These are phyloP conservation scores for Poeciliopsis presidionis DNA, from an alignment of 2,797 vertebrate species.

Conservation along the genomic window DNA sequence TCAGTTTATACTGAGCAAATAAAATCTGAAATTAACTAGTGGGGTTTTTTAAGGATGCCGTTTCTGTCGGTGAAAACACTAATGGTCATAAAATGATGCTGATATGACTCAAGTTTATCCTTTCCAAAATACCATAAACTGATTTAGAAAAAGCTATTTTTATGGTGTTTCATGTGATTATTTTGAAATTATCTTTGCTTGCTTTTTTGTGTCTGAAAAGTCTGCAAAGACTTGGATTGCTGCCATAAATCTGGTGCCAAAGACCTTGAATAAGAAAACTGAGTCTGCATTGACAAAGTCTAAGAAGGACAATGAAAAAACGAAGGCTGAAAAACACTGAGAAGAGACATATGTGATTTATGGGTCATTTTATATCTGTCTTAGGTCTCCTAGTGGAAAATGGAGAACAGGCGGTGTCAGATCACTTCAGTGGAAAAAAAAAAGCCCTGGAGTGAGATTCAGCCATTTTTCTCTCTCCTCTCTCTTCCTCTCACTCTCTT, in stretches of 20 bases:
- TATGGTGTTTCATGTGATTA: neutral
- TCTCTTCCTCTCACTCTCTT: conserved; percentile 17
- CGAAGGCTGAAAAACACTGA: conserved; percentile 54
- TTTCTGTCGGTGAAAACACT: neutral
- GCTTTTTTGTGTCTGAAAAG: neutral
- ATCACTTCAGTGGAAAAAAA: conserved; percentile 50
- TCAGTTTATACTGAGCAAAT: neutral
- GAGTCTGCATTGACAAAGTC: conserved; percentile 33
- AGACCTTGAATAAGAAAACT: conserved; percentile 21
- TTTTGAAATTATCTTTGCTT: neutral
- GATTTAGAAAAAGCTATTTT: neutral
- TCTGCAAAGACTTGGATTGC: conserved; percentile 7
- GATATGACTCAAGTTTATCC: neutral
- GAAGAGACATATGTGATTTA: conserved; percentile 71
- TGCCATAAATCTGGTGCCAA: conserved; percentile 10
- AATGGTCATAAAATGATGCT: neutral
- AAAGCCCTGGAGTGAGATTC: conserved; percentile 54
- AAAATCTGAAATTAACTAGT: neutral
- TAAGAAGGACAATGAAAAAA: conserved; percentile 42
- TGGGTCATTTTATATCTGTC: conserved; percentile 64
- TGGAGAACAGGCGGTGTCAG: conserved; percentile 54
- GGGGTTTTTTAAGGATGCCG: neutral
- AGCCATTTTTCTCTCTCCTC: conserved; percentile 44
- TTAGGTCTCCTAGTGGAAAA: conserved; percentile 51
- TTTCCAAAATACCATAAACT: neutral